phyloP scores from a whole-genome alignment of 2,113 vertebrate genomes.

The Emberiza fucata region DNA sequence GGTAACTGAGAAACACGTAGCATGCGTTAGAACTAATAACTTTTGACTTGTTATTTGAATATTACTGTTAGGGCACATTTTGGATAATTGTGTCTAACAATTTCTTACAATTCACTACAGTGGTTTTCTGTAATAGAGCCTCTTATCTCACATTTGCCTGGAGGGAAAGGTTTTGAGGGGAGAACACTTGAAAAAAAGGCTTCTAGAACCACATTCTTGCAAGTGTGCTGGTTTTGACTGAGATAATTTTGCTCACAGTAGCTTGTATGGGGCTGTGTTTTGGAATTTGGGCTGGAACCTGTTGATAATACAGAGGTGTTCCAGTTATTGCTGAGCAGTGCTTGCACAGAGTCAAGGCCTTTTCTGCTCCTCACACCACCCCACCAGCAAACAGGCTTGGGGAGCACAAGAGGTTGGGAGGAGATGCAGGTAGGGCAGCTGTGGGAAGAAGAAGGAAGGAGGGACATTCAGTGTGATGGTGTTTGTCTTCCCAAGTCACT shows the following conservation, averaged over 20 bases:
- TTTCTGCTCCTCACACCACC: not conserved
- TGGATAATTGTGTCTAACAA: constrained; percentile 17
- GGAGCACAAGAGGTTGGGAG: not conserved
- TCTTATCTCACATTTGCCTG: constrained; percentile 2
- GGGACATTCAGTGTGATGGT: accelerated
- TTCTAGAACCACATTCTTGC: not conserved
- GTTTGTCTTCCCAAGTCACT: not conserved
- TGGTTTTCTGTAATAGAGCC: not conserved
- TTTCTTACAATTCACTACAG: not conserved
- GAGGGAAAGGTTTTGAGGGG: not conserved
- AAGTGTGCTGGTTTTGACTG: not conserved
- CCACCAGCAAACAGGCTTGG: not conserved
- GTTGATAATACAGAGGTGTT: not conserved
- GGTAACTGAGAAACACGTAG: not conserved
- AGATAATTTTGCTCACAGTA: not conserved
- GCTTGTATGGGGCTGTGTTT: not conserved
- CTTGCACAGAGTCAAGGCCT: not conserved
- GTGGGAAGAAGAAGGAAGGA: not conserved
- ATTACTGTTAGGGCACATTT: not conserved
- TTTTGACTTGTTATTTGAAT: constrained; percentile 15
- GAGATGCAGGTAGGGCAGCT: not conserved
- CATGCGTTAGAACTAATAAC: not conserved
- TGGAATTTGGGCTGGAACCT: not conserved
- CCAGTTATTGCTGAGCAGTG: no score
- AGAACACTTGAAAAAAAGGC: not conserved